Conservation (phyloP, 2,888 invertebrate genomes). For the Baronia brevicornis region DNA sequence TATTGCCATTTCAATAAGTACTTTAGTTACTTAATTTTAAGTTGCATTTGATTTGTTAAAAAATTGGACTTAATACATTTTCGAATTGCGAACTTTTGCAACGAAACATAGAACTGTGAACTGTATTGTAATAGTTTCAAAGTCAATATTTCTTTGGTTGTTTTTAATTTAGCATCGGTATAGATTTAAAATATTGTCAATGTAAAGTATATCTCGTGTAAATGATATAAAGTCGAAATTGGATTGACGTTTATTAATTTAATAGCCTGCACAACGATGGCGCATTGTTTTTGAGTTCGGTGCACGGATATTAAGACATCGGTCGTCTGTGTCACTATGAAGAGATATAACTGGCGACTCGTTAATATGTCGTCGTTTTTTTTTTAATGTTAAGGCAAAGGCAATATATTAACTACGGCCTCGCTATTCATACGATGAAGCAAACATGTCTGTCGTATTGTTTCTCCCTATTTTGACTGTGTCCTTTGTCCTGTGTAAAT, state of each 20-base stretch:
- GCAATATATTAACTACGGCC: constrained; percentile 18
- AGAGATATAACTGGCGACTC: constrained; percentile 43
- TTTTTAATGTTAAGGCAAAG: constrained; percentile 16
- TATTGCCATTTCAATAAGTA: constrained; percentile 14
- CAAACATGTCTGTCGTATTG: background rate
- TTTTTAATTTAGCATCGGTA: background rate
- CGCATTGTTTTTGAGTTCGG: constrained; percentile 61
- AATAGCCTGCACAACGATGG: constrained; percentile 58
- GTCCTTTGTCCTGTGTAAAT: no score
- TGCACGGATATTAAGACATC: constrained; percentile 69
- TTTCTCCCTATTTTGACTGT: no score
- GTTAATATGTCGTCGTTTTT: constrained; percentile 37
- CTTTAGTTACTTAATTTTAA: constrained; percentile 5
- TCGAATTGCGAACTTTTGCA: background rate
- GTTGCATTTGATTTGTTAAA: constrained; percentile 10
- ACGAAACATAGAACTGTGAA: constrained; percentile 1
- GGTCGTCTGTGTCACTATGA: constrained; percentile 42
- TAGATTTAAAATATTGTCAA: background rate
- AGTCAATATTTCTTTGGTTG: constrained; percentile 24
- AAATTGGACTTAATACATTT: constrained; percentile 5
- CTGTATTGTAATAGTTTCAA: constrained; percentile 12
- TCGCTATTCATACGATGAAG: background rate
- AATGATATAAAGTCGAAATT: background rate
- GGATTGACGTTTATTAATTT: constrained; percentile 26
- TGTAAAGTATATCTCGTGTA: background rate